Conservation (phyloP, 2,113 vertebrate genomes). For the Rostratula benghalensis region DNA sequence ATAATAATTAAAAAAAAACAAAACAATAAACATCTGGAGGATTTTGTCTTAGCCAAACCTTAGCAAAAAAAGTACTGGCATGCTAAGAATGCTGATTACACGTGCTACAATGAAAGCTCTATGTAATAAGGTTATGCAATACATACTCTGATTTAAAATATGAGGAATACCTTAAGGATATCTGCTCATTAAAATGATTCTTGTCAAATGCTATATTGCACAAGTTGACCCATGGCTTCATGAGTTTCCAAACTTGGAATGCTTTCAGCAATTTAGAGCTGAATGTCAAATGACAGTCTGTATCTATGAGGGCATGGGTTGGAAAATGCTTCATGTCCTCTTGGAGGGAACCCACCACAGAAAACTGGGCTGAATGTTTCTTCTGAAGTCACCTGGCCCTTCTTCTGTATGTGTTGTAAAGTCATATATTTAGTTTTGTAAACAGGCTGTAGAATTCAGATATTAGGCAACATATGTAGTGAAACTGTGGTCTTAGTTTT, state of each 20-base stretch:
- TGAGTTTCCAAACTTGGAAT: not conserved
- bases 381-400: not conserved
- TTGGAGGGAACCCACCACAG: not conserved
- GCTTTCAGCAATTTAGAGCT: not conserved
- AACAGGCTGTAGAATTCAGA: not conserved
- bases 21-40: not conserved
- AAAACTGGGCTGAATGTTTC: not conserved
- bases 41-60: not conserved
- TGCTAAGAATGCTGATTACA: not conserved
- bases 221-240: not conserved
- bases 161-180: constrained; percentile 18
- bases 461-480: not conserved
- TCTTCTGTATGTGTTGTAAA: not conserved
- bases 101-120: not conserved
- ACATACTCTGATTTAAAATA: not conserved
- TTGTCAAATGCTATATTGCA: constrained; percentile 3
- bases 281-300: not conserved
- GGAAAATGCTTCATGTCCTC: not conserved
- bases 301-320: not conserved
- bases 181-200: constrained; percentile 50
- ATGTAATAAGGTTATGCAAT: not conserved
- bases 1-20: no score
- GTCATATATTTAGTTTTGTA: not conserved
- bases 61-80: not conserved
- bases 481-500: not conserved